phyloP scores from a whole-genome alignment of 2,797 vertebrate species.

The Eurystomus glaucurus region DNA sequence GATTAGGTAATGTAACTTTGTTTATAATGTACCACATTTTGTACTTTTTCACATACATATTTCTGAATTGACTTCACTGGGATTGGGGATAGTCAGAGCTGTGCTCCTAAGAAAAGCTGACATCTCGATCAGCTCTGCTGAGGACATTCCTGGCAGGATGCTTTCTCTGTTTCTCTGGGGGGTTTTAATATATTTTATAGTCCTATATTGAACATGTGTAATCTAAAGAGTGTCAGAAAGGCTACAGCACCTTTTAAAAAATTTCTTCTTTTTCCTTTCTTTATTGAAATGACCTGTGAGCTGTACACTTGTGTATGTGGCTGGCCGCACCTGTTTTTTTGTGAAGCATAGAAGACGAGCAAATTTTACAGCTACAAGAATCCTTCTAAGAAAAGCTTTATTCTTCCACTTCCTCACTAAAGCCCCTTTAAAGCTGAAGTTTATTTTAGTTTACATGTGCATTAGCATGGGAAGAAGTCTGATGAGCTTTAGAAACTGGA shows the following conservation, averaged over 20 bases:
- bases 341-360: background rate
- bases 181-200: background rate
- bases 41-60: rapidly evolving
- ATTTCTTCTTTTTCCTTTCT: background rate
- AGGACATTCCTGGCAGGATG: background rate
- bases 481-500: background rate
- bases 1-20: background rate
- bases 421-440: background rate
- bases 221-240: background rate
- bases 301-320: background rate
- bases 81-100: background rate
- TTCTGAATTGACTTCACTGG: background rate
- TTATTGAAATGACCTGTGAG: background rate
- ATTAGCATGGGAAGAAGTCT: background rate
- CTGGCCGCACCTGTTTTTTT: background rate
- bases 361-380: background rate
- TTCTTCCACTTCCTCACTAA: background rate
- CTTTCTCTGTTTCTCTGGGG: background rate
- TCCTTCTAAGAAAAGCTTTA: background rate
- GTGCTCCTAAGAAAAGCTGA: background rate
- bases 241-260: background rate
- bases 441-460: background rate
- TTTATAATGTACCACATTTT: background rate
- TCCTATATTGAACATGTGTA: background rate
- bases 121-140: background rate